Evolutionary conservation across 2,888 invertebrate species (phyloP).

Genomic region (Deroplatys truncata): DNA sequence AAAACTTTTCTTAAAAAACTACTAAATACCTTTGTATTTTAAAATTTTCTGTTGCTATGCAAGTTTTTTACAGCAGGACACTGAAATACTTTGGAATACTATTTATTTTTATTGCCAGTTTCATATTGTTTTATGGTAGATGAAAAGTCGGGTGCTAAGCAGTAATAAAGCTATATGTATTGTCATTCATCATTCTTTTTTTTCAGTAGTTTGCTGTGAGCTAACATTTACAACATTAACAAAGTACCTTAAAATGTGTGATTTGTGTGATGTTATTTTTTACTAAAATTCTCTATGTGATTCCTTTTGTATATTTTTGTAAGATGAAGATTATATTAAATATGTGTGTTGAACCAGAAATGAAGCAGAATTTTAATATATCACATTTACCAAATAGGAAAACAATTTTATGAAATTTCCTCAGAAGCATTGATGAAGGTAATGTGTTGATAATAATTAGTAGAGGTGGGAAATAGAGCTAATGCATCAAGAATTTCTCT

Average conservation of each 20-base stretch:
- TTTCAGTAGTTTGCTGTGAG: background rate
- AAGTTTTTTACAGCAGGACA: background rate
- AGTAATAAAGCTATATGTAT: background rate
- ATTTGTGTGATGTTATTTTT: background rate
- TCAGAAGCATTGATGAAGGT: too few relatives aligned
- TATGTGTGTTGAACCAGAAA: background rate
- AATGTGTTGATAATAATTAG: too few relatives aligned
- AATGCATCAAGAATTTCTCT: too few relatives aligned
- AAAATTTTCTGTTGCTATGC: too few relatives aligned
- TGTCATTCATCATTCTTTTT: background rate
- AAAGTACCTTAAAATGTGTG: background rate
- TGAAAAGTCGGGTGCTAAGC: background rate
- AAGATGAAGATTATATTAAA: background rate
- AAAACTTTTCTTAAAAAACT: too few relatives aligned
- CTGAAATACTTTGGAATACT: background rate
- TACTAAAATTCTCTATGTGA: background rate
- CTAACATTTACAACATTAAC: background rate
- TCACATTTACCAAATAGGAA: too few relatives aligned
- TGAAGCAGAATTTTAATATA: background rate
- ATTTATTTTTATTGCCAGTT: background rate
- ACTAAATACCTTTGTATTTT: too few relatives aligned
- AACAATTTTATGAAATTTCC: too few relatives aligned
- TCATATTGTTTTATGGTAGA: background rate
- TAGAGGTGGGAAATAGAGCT: too few relatives aligned
- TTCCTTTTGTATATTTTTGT: background rate